Evolutionary conservation across 2,888 invertebrate species (phyloP).

Genomic region (Drosophila stalkeri): DNA sequence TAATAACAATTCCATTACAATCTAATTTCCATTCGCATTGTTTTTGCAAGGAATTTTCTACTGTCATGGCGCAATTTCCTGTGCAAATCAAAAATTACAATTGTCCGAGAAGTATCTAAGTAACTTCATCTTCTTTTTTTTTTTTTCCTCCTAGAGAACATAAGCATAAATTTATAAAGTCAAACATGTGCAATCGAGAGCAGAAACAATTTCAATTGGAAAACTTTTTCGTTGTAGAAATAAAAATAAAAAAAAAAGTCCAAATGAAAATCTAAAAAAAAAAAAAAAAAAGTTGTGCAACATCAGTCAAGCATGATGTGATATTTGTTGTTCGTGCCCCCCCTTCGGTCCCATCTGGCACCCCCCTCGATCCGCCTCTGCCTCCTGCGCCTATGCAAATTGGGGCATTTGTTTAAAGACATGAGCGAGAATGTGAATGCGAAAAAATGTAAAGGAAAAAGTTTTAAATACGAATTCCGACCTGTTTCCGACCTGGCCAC

Average conservation of each 20-base stretch:
- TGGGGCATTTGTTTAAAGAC: slow-evolving; percentile 63
- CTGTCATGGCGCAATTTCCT: slow-evolving; percentile 49
- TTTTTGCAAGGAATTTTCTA: slow-evolving; percentile 15
- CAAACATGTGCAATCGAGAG: slow-evolving; percentile 54
- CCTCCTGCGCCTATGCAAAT: slow-evolving; percentile 48
- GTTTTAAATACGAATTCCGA: slow-evolving; percentile 56
- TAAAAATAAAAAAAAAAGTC: slow-evolving; percentile 23
- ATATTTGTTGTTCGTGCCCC: slow-evolving; percentile 15
- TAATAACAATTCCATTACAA: slow-evolving; percentile 43
- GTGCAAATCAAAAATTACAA: slow-evolving; percentile 63
- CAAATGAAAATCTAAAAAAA: slow-evolving; percentile 9
- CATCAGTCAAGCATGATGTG: slow-evolving; percentile 55
- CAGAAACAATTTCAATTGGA: slow-evolving; percentile 73
- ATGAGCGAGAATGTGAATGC: slow-evolving; percentile 6
- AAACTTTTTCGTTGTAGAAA: slow-evolving; percentile 63
- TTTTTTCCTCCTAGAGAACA: slow-evolving; percentile 6
- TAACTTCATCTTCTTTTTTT: background rate
- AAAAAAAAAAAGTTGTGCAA: slow-evolving; percentile 39
- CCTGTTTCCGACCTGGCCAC: slow-evolving; percentile 67
- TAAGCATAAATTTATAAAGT: slow-evolving; percentile 42
- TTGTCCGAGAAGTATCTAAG: slow-evolving; percentile 9
- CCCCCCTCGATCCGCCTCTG: background rate
- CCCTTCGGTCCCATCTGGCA: background rate
- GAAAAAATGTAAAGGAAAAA: slow-evolving; percentile 39
- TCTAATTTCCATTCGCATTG: slow-evolving; percentile 13